Base-by-base conservation (phyloP, 2,113 vertebrate species). In the Podocnemis expansa region DNA sequence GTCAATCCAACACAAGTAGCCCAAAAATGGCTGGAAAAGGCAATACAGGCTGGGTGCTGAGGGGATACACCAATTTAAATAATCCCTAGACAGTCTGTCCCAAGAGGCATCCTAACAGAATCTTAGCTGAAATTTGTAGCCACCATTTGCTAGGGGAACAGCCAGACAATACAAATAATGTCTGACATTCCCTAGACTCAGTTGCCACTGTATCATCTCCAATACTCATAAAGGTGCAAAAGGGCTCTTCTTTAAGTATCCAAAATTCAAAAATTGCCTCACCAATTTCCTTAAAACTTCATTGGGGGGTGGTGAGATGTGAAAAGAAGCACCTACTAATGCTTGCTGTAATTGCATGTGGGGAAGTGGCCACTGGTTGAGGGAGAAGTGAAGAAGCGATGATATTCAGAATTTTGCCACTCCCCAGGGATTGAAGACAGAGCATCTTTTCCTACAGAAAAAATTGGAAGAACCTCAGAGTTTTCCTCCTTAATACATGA, bases 61-160 rank as follows among this genome's bases (percentile, higher is more conserved):
- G 51, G 16, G 31, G n/a, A 21, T 52, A 34, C 6, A 22, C 10
- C 51, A 51, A 87, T 88, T n/a, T 93, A 54, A 92, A 80, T 38
- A 67, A 16, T 67, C 47, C 1, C 1, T 16, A 92, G 12, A 49
- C 87, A 19, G 63, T 41, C 91, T 63, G 60, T 91, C 73, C 75
- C 85, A 84, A 84, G 73, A 25, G 85, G 27, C 89, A 41, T 52
- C 49, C 75, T 88, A 49, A 95, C 89, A 96, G 95, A 97, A 88
- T 84, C 82, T 92, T 89, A 93, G 31, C 45, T 78, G 80, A 8
- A 52, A 90, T 87, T 82, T 38, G 10, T n/a, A 2, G 56, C 5
- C n/a, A 34, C 76, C 60, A 63, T 6, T 43, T 85, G 82, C 73
- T 34, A 84, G 81, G 47, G 43, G 43, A 52, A 56, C 73, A 85